Evolutionary conservation across 2,888 invertebrate species (phyloP), one percentile per base, ranked within the genome.

Genomic region (Harmothoe impar): DNA sequence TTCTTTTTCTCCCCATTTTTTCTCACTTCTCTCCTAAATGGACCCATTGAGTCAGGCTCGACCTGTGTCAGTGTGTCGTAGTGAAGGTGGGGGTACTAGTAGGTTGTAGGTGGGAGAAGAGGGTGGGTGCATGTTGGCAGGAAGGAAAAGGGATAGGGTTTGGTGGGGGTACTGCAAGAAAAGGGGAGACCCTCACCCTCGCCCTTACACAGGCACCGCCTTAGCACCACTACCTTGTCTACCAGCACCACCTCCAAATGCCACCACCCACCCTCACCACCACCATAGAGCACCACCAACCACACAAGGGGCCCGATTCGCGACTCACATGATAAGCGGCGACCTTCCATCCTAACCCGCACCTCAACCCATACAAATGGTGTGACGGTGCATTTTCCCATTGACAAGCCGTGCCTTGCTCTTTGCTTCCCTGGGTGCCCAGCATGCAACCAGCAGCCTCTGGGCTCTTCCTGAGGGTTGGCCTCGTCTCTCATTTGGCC

Each of bases 301-400:
- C 43, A 43, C 43, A 43, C 43, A 43, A 43, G 43, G 43, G 43
- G 43, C 43, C 43, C 10, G 1, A 15, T 31, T 77, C 20, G 35
- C 43, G 23, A 5, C 81, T 81, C 35, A 81, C 81, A 81, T 81
- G 81, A 43, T 81, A 43, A 81, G 81, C 35, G 23, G 5, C 81
- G 81, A 81, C 81, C 81, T 81, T 81, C 23, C 43, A 35, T 35
- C 81, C 81, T 81, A 81, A 81, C 81, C 81, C 81, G 35, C 81
- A 81, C 81, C 81, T 43, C 81, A 52, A 7, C 25, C 86, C 54
- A 86, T 54, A 54, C 86, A 52, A 52, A 86, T 86, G 54, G 86
- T 86, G 86, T 86, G 86, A 54, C 86, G 56, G 86, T 43, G 25
- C 86, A 51, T 52, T 86, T 54, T 52, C 86, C 29, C 86, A 25